Evolutionary conservation across 2,888 invertebrate species (phyloP), one percentile per base, ranked within the genome.

Genomic region (Lochmaea crataegi): DNA sequence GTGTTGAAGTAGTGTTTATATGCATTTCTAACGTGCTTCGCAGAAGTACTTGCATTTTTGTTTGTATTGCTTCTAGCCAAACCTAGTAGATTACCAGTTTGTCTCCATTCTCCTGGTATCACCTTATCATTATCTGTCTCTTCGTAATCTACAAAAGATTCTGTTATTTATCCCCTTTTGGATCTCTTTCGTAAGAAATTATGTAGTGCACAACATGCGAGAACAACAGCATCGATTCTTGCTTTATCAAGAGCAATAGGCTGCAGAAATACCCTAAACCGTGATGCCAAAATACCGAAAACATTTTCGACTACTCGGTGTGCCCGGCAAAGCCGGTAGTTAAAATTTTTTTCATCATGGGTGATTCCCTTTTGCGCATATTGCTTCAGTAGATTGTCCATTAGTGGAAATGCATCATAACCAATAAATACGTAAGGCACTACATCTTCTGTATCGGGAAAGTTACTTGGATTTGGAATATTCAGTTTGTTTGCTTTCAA

Each of bases 311-410:
- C 70, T 57, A 67, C 68, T 51, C 51, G 14, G 9, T 32, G 53
- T 14, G 22, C 53, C n/a, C 60, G 16, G n/a, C 68, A 66, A 26
- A 65, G n/a, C 16, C 69, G 60, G 41, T 68, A 73, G 18, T 65
- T 68, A 26, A 61, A 73, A 51, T 72, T 57, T 68, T 67, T 73
- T 65, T 73, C 67, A 56, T 76, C 65, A 45, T 72, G 72, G 48
- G 14, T 63, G 68, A 65, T 71, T 51, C 64, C 14, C 60, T 65
- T 73, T 57, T 63, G 56, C 9, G 71, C 61, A 32, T 73, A 76
- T 18, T 69, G 73, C 38, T 72, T 76, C 67, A 77, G 71, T 65
- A 76, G 32, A 65, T 76, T 71, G 53, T 73, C 67, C 70, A 72
- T 72, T 26, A 77, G 65, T 51, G 73, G 65, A 72, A 77, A 74